Percentiles rank a stretch among this genome's conserved stretches.
These are phyloP conservation scores for Neodon shergylaensis DNA, from an alignment of 2,113 vertebrate species.

Conservation along the genomic window DNA sequence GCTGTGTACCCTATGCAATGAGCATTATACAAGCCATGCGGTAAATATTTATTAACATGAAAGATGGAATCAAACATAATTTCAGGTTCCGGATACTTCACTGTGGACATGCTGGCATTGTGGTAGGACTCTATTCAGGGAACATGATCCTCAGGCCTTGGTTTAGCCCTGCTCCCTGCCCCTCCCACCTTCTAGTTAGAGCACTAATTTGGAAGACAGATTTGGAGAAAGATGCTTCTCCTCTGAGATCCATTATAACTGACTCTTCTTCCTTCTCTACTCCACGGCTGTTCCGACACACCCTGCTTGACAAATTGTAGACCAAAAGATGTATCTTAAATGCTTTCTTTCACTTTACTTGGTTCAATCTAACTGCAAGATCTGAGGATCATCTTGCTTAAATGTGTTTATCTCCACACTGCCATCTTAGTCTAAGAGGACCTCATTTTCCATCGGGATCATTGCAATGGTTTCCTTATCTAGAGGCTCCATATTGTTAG, in stretches of 20 bases:
- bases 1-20: background rate
- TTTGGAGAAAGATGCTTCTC: background rate
- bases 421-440: background rate
- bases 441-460: background rate
- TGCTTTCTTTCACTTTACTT: background rate
- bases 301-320: background rate
- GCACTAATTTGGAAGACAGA: background rate
- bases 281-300: background rate
- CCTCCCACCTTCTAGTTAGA: background rate
- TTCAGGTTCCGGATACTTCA: background rate
- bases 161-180: no score
- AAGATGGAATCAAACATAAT: background rate
- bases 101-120: background rate
- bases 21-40: background rate
- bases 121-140: background rate
- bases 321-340: background rate
- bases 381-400: background rate
- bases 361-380: background rate
- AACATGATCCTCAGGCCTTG: background rate
- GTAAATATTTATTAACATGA: conserved; percentile 40
- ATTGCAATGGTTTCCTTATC: background rate
- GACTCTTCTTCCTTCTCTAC: background rate
- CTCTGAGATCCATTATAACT: background rate
- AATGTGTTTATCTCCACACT: background rate
- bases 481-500: background rate